These are phyloP conservation scores for Sinocyclocheilus anophthalmus DNA, from an alignment of 2,113 vertebrate genomes.

Conservation along the genomic window DNA sequence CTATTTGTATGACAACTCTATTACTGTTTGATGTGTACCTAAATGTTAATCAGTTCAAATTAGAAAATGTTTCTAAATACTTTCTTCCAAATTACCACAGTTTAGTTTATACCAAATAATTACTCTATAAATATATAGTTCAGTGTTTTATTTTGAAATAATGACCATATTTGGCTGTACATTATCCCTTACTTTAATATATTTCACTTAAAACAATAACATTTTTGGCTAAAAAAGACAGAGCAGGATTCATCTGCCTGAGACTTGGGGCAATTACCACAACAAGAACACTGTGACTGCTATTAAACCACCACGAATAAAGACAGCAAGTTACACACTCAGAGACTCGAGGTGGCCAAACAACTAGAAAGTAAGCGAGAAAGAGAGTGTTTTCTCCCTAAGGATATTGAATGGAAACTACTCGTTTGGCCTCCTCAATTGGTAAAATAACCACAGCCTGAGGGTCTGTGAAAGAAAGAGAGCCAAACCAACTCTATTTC, in stretches of 20 bases:
- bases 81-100: too few species aligned
- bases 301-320: conserved; percentile 53
- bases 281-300: conserved; percentile 49
- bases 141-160: neutral
- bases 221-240: neutral
- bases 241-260: conserved; percentile 54
- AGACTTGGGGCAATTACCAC: conserved; percentile 56
- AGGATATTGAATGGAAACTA: conserved; percentile 14
- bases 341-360: conserved; percentile 35
- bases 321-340: conserved; percentile 50
- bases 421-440: neutral
- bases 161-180: neutral
- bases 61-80: too few species aligned
- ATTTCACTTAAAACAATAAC: neutral
- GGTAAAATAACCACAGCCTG: conserved; percentile 32
- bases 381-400: neutral
- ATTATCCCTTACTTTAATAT: neutral
- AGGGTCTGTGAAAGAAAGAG: conserved; percentile 25
- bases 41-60: too few species aligned
- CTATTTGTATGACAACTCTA: too few species aligned
- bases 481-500: conserved; percentile 36
- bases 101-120: too few species aligned
- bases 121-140: neutral
- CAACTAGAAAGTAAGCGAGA: neutral
- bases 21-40: too few species aligned